These are phyloP conservation scores for Centropus bengalensis DNA, from an alignment of 2,113 vertebrate genomes.

Conservation along the genomic window DNA sequence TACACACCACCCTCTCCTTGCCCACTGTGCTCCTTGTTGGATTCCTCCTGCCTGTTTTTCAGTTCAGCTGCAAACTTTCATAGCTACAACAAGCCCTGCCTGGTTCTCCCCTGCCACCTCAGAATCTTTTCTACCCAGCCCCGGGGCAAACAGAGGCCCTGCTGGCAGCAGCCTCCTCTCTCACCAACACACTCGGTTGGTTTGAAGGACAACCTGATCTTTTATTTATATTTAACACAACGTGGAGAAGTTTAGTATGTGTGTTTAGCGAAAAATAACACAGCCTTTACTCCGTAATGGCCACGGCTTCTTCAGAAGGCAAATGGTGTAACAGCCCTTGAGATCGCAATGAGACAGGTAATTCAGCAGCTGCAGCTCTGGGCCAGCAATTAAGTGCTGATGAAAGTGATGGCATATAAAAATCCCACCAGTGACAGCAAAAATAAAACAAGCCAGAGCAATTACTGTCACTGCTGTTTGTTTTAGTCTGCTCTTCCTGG, in stretches of 20 bases:
- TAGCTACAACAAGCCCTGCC: background rate
- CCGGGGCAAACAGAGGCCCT: background rate
- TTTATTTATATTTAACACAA: background rate
- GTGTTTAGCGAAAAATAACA: background rate
- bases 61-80: background rate
- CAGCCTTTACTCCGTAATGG: background rate
- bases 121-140: background rate
- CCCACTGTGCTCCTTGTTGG: background rate
- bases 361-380: background rate
- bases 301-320: background rate
- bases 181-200: accelerated
- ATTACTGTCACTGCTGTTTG: slow-evolving; percentile 14
- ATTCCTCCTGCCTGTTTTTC: background rate
- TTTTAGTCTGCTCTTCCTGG: background rate
- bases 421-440: background rate
- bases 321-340: background rate
- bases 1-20: background rate
- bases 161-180: background rate
- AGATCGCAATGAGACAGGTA: background rate
- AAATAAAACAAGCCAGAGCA: slow-evolving; percentile 12
- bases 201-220: background rate
- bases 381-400: slow-evolving; percentile 18
- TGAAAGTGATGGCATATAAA: slow-evolving; percentile 8
- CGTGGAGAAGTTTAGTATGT: background rate
- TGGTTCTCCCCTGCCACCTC: background rate